Evolutionary conservation across 1,140 invertebrate species (phyloP), one percentile per base, ranked within the genome.

Genomic region (Nilaparvata lugens): DNA sequence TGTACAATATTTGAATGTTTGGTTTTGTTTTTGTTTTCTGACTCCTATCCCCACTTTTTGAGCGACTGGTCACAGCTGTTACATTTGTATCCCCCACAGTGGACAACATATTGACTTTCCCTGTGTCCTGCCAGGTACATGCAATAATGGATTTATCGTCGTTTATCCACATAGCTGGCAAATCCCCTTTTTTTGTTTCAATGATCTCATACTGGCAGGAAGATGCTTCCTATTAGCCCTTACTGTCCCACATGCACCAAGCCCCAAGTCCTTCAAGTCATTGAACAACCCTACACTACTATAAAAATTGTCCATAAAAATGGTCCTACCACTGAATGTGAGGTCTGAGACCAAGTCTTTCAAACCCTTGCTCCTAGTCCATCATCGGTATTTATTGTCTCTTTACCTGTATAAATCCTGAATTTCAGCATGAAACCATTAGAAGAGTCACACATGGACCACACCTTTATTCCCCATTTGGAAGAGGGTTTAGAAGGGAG

Each of bases 401-500:
- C 31, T 58, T 65, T 65, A 14, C 62, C 64, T 14, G 62, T 65
- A 31, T 64, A 61, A 24, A 65, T 57, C 13, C 61, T 14, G 56
- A 65, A 65, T 40, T 64, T 40, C 19, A 51, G 25, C 24, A 43
- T 45, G 43, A 42, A 65, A 24, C 58, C 62, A 24, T 52, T 52
- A 18, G 52, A 45, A n/a, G 16, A 16, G 45, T 65, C 58, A 25
- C 53, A 18, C 19, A 23, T 18, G 16, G 54, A 60, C 63, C 63
- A 65, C 21, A 67, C 53, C 31, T 67, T 66, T 24, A 58, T 61
- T 1, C 66, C 66, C 23, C 66, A 14, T 61, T 64, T 67, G 19
- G 58, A 25, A 19, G 13, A 52, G 25, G 62, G 62, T 63, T 75
- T 75, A 18, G 62, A 66, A 16, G 71, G 67, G 38, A 73, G 72